Conservation (phyloP, 2,113 vertebrate species). For the Panthera tigris region DNA sequence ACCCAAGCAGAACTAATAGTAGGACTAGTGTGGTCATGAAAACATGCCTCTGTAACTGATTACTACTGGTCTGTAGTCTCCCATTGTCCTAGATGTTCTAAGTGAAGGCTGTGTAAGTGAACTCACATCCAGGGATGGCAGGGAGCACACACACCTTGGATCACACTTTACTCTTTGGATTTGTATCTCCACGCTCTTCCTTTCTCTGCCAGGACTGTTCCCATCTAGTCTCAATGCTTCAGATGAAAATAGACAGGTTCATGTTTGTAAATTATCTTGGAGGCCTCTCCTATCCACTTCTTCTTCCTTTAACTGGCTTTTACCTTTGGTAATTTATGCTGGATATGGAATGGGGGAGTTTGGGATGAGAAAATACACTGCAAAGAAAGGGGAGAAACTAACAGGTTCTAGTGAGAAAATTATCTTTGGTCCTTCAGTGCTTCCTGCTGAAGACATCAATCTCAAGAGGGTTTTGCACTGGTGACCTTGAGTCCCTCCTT, state of each 20-base stretch:
- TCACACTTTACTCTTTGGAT: background rate
- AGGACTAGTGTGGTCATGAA: background rate
- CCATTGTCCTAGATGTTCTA: background rate
- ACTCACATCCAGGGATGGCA: background rate
- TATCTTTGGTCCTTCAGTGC: background rate
- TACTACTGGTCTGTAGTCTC: background rate
- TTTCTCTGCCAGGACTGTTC: background rate
- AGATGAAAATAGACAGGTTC: background rate
- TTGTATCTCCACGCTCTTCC: background rate
- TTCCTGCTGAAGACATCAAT: conserved; percentile 14
- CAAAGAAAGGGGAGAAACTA: background rate
- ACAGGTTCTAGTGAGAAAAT: background rate
- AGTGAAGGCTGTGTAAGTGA: background rate
- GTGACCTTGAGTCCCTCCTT: conserved; percentile 55
- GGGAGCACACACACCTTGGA: background rate
- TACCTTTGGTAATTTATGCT: background rate
- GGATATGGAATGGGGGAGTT: background rate
- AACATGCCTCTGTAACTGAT: background rate
- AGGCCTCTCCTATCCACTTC: background rate
- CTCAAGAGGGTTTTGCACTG: background rate
- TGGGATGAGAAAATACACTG: background rate
- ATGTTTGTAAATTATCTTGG: background rate
- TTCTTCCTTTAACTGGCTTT: background rate
- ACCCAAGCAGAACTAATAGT: conserved; percentile 44
- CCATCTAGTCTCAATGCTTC: background rate